Conservation (phyloP, 2,888 invertebrate genomes). For the Parapristionchus giblindavisi region DNA sequence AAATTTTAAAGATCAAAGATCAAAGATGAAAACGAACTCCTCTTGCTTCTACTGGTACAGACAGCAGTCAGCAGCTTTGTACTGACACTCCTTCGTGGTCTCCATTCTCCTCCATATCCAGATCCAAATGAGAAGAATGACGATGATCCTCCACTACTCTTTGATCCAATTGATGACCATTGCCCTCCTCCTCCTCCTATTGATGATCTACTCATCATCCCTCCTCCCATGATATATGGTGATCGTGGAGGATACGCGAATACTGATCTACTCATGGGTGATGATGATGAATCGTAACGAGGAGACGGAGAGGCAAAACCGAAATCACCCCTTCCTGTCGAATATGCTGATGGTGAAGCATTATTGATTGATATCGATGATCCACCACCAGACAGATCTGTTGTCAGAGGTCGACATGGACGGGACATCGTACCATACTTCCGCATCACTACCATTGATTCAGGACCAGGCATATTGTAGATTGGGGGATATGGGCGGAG, state of each 20-base stretch:
- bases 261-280: conserved; percentile 19
- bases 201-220: neutral
- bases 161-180: neutral
- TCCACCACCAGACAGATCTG: neutral
- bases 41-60: conserved; percentile 20
- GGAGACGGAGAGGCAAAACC: conserved; percentile 30
- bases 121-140: neutral
- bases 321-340: neutral
- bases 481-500: neutral
- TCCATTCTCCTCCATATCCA: conserved; percentile 18
- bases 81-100: conserved; percentile 37
- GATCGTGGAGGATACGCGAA: conserved; percentile 22
- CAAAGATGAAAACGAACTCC: conserved; percentile 18
- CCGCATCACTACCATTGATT: conserved; percentile 22
- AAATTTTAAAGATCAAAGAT: conserved; percentile 19
- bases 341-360: neutral
- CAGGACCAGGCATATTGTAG: conserved; percentile 10
- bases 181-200: neutral
- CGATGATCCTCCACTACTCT: neutral
- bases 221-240: no score
- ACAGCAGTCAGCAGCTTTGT: conserved; percentile 20
- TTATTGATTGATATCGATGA: neutral
- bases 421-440: conserved; percentile 41
- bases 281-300: neutral
- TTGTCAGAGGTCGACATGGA: conserved; percentile 37